Evolutionary conservation across 2,797 vertebrate species (phyloP).

Genomic region (Myioborus miniatus): DNA sequence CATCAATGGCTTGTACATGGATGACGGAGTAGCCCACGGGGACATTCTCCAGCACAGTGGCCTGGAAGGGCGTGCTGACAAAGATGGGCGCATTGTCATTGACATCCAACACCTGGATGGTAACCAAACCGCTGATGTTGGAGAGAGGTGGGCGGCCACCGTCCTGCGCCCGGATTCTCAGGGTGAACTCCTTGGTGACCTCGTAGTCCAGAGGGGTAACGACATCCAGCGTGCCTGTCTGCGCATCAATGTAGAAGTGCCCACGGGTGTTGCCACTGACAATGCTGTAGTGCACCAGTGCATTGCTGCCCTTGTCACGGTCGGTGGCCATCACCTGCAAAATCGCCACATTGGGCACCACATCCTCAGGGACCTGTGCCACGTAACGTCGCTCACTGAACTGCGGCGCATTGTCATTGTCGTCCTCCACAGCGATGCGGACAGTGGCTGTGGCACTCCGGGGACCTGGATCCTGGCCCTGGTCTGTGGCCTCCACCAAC

Average conservation of each 20-base stretch:
- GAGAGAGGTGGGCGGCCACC: slow-evolving; percentile 92
- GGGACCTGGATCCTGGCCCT: slow-evolving; percentile 88
- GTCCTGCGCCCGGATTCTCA: slow-evolving; percentile 91
- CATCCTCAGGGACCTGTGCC: slow-evolving; percentile 88
- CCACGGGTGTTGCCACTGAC: slow-evolving; percentile 95
- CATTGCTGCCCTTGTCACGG: slow-evolving; percentile 88
- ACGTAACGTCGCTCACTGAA: slow-evolving; percentile 93
- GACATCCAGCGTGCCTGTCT: slow-evolving; percentile 90
- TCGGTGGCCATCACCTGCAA: slow-evolving; percentile 90
- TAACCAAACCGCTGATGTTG: slow-evolving; percentile 92
- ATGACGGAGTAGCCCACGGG: slow-evolving; percentile 91
- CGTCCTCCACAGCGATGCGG: slow-evolving; percentile 89
- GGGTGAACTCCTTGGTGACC: slow-evolving; percentile 89
- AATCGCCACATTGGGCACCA: slow-evolving; percentile 83
- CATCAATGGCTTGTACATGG: slow-evolving; percentile 92
- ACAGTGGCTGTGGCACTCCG: slow-evolving; percentile 89
- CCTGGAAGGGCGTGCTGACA: slow-evolving; percentile 95
- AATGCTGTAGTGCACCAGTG: slow-evolving; percentile 94
- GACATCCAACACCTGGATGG: slow-evolving; percentile 90
- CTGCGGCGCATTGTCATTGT: slow-evolving; percentile 94
- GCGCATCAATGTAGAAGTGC: slow-evolving; percentile 95
- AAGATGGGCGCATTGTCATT: slow-evolving; percentile 96
- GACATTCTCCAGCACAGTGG: slow-evolving; percentile 92
- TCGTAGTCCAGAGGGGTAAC: slow-evolving; percentile 93
- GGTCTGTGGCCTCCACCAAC: slow-evolving; percentile 89